Evolutionary conservation across 2,888 invertebrate species (phyloP).

Genomic region (Ichneumoninae sp.): DNA sequence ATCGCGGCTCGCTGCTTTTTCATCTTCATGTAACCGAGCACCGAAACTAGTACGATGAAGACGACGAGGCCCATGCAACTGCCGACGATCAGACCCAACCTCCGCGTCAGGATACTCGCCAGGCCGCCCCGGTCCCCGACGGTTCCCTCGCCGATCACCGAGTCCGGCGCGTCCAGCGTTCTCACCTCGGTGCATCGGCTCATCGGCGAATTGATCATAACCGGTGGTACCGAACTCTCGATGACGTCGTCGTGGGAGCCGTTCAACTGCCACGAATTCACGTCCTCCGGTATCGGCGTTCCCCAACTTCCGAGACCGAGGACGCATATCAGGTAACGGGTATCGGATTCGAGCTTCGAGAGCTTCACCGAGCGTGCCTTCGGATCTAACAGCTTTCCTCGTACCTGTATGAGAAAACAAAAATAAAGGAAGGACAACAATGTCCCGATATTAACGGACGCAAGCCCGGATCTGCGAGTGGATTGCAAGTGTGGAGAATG

Average conservation of each 20-base stretch:
- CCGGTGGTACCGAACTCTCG: conserved; percentile 86
- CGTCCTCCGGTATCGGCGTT: conserved; percentile 85
- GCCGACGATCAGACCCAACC: conserved; percentile 94
- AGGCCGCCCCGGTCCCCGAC: conserved; percentile 89
- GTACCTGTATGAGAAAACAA: conserved; percentile 86
- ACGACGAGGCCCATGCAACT: conserved; percentile 95
- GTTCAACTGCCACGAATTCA: conserved; percentile 79
- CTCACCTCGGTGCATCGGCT: conserved; percentile 92
- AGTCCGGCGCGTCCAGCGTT: conserved; percentile 90
- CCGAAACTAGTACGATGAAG: conserved; percentile 93
- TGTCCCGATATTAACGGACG: background rate
- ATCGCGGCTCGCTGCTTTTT: conserved; percentile 92
- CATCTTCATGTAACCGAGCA: conserved; percentile 93
- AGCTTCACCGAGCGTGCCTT: conserved; percentile 91
- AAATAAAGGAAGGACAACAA: background rate
- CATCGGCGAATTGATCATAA: conserved; percentile 89
- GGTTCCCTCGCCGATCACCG: conserved; percentile 86
- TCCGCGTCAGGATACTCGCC: conserved; percentile 91
- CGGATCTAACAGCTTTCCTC: conserved; percentile 91
- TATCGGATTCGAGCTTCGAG: conserved; percentile 91
- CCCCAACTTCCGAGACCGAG: conserved; percentile 92
- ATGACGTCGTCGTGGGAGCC: conserved; percentile 87
- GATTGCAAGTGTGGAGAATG: background rate
- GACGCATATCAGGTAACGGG: conserved; percentile 94
- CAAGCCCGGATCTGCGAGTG: background rate